Conservation (phyloP, 2,888 invertebrate genomes). For the Agriotes lineatus region DNA sequence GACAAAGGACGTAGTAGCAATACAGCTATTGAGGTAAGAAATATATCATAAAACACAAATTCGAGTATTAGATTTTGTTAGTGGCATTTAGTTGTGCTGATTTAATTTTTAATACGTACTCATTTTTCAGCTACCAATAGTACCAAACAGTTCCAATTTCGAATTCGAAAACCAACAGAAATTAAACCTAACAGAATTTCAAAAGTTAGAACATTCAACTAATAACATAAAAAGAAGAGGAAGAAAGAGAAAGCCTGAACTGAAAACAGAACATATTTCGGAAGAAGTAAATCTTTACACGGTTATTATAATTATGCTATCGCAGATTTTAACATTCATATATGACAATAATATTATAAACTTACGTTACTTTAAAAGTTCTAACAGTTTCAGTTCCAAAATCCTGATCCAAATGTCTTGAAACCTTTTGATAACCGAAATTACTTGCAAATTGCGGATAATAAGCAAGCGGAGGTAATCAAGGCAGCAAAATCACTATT, state of each 20-base stretch:
- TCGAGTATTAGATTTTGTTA: no score
- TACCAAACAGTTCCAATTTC: not conserved
- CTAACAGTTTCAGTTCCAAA: not conserved
- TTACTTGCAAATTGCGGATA: conserved; percentile 15
- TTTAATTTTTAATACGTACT: no score
- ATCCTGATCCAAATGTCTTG: not conserved
- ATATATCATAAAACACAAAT: no score
- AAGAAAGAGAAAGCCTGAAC: conserved; percentile 31
- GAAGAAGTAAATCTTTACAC: not conserved
- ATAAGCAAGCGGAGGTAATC: conserved; percentile 59
- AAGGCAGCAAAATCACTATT: conserved; percentile 66
- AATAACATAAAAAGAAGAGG: conserved; percentile 28
- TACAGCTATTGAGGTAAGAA: no score
- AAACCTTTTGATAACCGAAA: conserved; percentile 13
- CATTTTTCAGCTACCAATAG: not conserved
- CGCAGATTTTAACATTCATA: not conserved
- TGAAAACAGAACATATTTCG: not conserved
- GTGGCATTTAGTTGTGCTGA: no score
- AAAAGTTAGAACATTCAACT: not conserved
- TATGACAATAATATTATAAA: not conserved
- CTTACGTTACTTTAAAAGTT: not conserved
- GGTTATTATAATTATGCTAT: not conserved
- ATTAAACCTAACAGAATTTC: not conserved
- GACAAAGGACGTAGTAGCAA: not conserved
- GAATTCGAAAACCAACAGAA: not conserved